These are phyloP conservation scores for Pungitius pungitius DNA, from an alignment of 2,113 vertebrate genomes.

Conservation along the genomic window DNA sequence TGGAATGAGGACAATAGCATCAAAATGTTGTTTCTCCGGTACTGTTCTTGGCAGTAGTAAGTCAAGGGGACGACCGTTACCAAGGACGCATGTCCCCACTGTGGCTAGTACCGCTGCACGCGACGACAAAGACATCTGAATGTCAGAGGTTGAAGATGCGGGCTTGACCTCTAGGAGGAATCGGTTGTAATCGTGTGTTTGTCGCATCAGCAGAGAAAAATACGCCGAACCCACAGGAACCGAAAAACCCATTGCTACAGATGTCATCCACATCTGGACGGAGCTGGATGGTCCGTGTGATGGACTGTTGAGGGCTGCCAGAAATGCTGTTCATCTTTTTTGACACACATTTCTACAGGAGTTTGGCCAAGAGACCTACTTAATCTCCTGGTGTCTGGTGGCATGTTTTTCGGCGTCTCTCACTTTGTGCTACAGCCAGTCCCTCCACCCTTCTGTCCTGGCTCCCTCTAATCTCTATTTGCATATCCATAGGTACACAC, in stretches of 20 bases:
- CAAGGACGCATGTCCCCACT: background rate
- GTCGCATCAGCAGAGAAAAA: background rate
- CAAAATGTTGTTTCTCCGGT: background rate
- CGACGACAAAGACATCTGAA: background rate
- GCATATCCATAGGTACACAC: conserved; percentile 40
- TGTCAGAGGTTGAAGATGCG: background rate
- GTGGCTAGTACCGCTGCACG: background rate
- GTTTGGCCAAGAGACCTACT: conserved; percentile 23
- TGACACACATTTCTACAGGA: background rate
- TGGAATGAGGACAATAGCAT: conserved; percentile 52
- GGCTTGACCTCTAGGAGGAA: background rate
- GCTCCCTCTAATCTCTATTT: conserved; percentile 27
- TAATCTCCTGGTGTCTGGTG: conserved; percentile 33
- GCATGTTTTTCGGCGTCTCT: conserved; percentile 9
- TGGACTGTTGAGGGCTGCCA: conserved; percentile 32
- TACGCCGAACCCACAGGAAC: background rate
- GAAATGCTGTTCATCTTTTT: conserved; percentile 17
- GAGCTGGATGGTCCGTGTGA: conserved; percentile 43
- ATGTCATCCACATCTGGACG: conserved; percentile 68
- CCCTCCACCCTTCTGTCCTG: conserved; percentile 10
- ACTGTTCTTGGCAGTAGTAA: background rate
- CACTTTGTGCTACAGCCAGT: conserved; percentile 18
- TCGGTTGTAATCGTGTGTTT: background rate
- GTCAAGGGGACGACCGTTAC: background rate
- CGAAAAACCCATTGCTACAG: conserved; percentile 60